Evolutionary conservation across 2,797 vertebrate genomes (phyloP).

Genomic region (Platalea minor): DNA sequence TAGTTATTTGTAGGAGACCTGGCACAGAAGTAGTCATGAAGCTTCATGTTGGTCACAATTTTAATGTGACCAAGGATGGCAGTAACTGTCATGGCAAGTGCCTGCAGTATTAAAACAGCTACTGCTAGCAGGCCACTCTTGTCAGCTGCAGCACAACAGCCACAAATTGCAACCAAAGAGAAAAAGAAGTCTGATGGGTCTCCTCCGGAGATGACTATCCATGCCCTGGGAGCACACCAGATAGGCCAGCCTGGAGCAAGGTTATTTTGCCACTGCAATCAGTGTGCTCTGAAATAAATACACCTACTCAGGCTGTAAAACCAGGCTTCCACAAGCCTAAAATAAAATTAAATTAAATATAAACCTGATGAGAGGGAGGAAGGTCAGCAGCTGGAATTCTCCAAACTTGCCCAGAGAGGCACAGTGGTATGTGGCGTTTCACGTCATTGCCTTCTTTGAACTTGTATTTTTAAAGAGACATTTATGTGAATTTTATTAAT

Average conservation of each 20-base stretch:
- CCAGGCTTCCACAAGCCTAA: background rate
- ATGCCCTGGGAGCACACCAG: background rate
- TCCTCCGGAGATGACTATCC: background rate
- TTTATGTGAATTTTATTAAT: conserved; percentile 52
- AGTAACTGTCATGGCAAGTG: background rate
- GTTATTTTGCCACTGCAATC: background rate
- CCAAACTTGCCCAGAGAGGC: background rate
- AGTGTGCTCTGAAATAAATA: background rate
- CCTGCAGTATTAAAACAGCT: background rate
- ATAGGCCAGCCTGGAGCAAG: background rate
- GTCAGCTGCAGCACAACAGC: background rate
- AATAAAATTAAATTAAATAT: background rate
- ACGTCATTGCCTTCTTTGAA: conserved; percentile 20
- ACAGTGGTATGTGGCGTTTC: background rate
- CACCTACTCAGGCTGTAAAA: background rate
- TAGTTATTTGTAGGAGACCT: background rate
- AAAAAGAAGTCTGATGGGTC: background rate
- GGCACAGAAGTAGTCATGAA: background rate
- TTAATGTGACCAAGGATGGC: background rate
- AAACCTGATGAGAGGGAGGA: background rate
- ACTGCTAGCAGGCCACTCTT: background rate
- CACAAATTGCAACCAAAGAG: background rate
- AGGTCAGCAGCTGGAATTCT: background rate
- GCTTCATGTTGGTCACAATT: background rate
- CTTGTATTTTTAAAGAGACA: background rate